phyloP scores from a whole-genome alignment of 2,888 invertebrate species.

The Drosophila setosimentum region DNA sequence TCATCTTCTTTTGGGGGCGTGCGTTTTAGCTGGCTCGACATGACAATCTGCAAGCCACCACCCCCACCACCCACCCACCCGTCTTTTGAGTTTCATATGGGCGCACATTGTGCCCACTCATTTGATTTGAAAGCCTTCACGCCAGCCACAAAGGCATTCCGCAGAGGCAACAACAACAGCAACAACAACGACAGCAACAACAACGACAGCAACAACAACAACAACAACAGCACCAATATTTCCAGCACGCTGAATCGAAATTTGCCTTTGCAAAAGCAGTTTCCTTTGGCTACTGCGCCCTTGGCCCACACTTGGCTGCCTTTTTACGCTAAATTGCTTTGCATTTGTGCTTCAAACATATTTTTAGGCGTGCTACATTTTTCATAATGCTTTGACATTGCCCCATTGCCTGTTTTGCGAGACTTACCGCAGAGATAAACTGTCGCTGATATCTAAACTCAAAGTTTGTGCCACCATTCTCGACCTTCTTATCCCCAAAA shows the following conservation, averaged over 20 bases:
- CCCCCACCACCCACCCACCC: background rate
- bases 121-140: constrained; percentile 74
- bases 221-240: constrained; percentile 46
- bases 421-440: constrained; percentile 63
- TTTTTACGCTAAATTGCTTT: constrained; percentile 75
- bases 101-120: constrained; percentile 62
- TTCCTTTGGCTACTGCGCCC: background rate
- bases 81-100: constrained; percentile 25
- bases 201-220: constrained; percentile 23
- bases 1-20: constrained; percentile 21
- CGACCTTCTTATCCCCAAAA: constrained; percentile 11
- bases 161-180: constrained; percentile 16
- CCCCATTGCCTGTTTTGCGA: constrained; percentile 9
- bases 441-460: constrained; percentile 70
- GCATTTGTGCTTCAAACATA: constrained; percentile 68
- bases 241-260: constrained; percentile 58
- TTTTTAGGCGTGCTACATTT: constrained; percentile 74
- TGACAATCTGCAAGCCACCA: constrained; percentile 35
- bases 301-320: constrained; percentile 34
- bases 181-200: background rate
- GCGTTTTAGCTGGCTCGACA: constrained; percentile 42
- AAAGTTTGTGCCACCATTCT: constrained; percentile 33
- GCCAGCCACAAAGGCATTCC: constrained; percentile 69
- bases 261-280: constrained; percentile 31
- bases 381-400: constrained; percentile 68